These are phyloP conservation scores for Tanypteryx hageni DNA, from an alignment of 2,888 invertebrate genomes.

Conservation along the genomic window DNA sequence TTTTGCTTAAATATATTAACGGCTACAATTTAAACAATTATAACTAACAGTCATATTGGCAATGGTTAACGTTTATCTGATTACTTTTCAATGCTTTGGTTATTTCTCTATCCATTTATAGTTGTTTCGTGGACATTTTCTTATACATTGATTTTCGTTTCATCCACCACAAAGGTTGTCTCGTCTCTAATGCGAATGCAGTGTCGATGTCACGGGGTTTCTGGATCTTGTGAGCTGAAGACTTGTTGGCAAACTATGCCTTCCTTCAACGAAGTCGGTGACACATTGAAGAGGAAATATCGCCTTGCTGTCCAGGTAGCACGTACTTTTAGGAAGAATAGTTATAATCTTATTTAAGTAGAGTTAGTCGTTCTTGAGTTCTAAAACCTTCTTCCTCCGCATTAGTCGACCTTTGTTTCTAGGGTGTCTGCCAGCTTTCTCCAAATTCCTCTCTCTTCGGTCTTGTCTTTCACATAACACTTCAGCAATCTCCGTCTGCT, in stretches of 20 bases:
- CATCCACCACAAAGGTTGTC: constrained; percentile 75
- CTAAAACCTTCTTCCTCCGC: not conserved
- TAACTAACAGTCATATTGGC: not conserved
- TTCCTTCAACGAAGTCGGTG: constrained; percentile 76
- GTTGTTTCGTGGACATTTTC: not conserved
- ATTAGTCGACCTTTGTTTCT: not conserved
- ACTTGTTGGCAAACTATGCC: constrained; percentile 80
- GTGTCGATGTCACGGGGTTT: constrained; percentile 80
- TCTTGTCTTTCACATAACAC: not conserved
- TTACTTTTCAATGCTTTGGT: not conserved
- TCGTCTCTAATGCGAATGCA: constrained; percentile 76
- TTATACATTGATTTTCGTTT: constrained; percentile 35
- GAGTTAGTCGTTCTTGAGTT: not conserved
- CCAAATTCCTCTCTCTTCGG: not conserved
- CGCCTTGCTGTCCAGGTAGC: constrained; percentile 77
- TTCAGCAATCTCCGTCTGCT: not conserved
- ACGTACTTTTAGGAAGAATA: constrained; percentile 23
- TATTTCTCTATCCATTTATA: not conserved
- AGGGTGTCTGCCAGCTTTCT: not conserved
- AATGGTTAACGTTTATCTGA: not conserved
- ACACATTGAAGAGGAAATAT: constrained; percentile 77
- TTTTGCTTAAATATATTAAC: not conserved
- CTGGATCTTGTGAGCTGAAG: constrained; percentile 79
- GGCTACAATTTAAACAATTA: not conserved
- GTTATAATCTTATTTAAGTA: not conserved